Percentiles rank a stretch among this genome's conserved stretches.
Conservation (phyloP, 2,888 invertebrate species). For the Caenorhabditis sp. region DNA sequence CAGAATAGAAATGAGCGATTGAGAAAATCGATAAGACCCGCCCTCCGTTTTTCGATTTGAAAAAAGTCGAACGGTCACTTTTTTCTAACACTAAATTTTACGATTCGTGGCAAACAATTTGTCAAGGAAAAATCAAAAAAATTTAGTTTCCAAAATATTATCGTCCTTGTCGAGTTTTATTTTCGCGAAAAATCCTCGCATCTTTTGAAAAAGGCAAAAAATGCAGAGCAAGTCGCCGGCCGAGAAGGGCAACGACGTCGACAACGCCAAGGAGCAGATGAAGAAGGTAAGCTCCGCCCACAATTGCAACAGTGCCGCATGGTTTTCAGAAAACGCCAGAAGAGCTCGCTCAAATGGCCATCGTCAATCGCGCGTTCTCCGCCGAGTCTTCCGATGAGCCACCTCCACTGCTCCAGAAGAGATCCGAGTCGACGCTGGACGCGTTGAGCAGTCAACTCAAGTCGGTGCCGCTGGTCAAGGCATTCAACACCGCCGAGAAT, state of each 20-base stretch:
- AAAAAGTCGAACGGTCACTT: neutral
- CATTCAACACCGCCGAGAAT: constrained; percentile 49
- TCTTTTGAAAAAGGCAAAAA: constrained; percentile 12
- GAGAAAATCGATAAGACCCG: neutral
- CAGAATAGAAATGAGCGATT: neutral
- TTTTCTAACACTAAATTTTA: too few species aligned
- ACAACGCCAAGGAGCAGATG: constrained; percentile 31
- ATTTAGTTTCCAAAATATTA: neutral
- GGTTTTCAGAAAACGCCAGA: constrained; percentile 44
- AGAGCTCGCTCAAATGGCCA: constrained; percentile 48
- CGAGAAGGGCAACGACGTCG: constrained; percentile 27
- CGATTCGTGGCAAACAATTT: too few species aligned
- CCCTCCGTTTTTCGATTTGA: too few species aligned
- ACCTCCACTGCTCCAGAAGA: constrained; percentile 41
- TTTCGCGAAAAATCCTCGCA: constrained; percentile 53
- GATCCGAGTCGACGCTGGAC: constrained; percentile 34
- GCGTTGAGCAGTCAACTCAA: constrained; percentile 37
- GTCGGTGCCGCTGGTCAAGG: constrained; percentile 45
- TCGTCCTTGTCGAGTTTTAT: constrained; percentile 3
- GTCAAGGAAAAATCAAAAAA: too few species aligned
- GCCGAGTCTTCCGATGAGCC: constrained; percentile 49
- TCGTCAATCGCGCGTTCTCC: constrained; percentile 52
- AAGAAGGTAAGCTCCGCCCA: constrained; percentile 53
- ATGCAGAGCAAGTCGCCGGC: constrained; percentile 49
- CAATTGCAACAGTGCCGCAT: too few species aligned